Percentiles rank a stretch among this genome's conserved stretches.
phyloP scores from a whole-genome alignment of 2,888 invertebrate genomes.

The Digitonthophagus gazella region DNA sequence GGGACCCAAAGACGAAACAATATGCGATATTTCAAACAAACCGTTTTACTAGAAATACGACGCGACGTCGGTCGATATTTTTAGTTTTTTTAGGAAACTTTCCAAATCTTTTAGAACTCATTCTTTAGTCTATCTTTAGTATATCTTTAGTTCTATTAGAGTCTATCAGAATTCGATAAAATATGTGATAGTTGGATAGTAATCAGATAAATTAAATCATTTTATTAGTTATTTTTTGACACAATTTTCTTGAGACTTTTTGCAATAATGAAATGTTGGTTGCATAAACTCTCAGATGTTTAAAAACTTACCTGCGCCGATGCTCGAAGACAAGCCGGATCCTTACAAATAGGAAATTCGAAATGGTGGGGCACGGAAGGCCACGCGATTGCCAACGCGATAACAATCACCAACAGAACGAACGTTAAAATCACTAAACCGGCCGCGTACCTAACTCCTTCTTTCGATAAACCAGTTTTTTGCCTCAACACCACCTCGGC shows the following conservation, averaged over 20 bases:
- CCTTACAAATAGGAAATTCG: slow-evolving; percentile 50
- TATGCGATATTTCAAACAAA: slow-evolving; percentile 35
- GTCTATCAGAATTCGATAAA: too few species aligned
- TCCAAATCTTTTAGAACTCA: too few species aligned
- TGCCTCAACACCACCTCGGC: slow-evolving; percentile 37
- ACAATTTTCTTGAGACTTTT: too few species aligned
- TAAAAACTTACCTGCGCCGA: slow-evolving; percentile 51
- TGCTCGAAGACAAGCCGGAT: slow-evolving; percentile 53
- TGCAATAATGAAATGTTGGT: slow-evolving; percentile 13
- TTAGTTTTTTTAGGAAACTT: too few species aligned
- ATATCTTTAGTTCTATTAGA: too few species aligned
- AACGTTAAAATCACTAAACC: slow-evolving; percentile 43
- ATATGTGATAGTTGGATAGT: too few species aligned
- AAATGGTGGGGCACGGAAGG: slow-evolving; percentile 49
- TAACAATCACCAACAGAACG: slow-evolving; percentile 50
- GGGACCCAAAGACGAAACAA: slow-evolving; percentile 23
- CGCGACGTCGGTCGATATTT: not conserved
- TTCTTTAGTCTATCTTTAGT: too few species aligned
- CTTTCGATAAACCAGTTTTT: slow-evolving; percentile 41
- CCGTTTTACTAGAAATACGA: slow-evolving; percentile 19
- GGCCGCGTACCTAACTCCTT: slow-evolving; percentile 38
- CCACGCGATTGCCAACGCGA: slow-evolving; percentile 52
- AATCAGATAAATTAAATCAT: not conserved
- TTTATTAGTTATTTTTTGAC: too few species aligned
- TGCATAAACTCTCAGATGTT: slow-evolving; percentile 15